Base-by-base conservation (phyloP, 2,797 vertebrate species). In the Schizopygopsis malacanthus region DNA sequence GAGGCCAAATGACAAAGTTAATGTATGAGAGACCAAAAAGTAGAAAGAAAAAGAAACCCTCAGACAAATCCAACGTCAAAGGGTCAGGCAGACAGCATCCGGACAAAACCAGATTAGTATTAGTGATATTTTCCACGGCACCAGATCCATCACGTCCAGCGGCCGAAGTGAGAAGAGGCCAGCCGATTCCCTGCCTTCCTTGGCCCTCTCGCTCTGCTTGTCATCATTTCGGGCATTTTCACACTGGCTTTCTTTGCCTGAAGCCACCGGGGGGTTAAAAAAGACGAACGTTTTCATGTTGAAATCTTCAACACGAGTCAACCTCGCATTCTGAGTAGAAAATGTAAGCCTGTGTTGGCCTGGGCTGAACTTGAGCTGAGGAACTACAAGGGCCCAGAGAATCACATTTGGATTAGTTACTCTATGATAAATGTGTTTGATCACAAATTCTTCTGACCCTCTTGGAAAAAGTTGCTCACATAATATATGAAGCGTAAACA, bases 91-190 rank as follows among this genome's bases (percentile, higher is more conserved):
- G 56, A 50, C 56, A 37, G 28, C 65, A 87, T 65, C 41, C 41
- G 59, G 82, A 86, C 72, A 84, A 70, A 87, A 41, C 22, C 56
- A 88, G 77, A 87, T 84, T 75, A 86, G 82, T 86, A 80, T 83
- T 88, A 78, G 82, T 84, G 80, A 84, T 71, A 84, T 71, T 82
- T 85, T 82, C 59, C n/a, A 2, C 50, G 63, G 63, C 71, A 61
- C 69, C 37, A 84, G 78, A 87, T 89, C 86, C 69, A 87, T 85
- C 85, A 79, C 73, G 76, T 77, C 75, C 25, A 43, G 20, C n/a
- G 18, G 52, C 33, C 52, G 47, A 73, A 82, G 61, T 59, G 77
- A 25, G 18, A 77, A 59, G 80, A 85, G 25, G 54, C 71, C 67
- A 79, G 41, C 6, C 37, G 39, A 81, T 83, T 73, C 69, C 54